phyloP scores from a whole-genome alignment of 2,888 invertebrate genomes.

The Sycophila texana region DNA sequence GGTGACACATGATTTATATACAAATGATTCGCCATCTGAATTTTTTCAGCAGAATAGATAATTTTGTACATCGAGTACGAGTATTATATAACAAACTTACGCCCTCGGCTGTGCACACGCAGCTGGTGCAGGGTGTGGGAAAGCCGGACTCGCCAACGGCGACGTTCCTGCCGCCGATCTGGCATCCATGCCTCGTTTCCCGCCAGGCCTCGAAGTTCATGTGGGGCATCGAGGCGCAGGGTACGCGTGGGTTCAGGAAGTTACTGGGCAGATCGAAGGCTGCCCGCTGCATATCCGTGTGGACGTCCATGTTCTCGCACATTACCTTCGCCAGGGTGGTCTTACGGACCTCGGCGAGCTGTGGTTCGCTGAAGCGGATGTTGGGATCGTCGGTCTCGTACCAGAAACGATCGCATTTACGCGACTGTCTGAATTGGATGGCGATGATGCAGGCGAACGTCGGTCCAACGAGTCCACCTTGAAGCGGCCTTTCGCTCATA shows the following conservation, averaged over 20 bases:
- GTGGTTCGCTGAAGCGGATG: conserved; percentile 88
- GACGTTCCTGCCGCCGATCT: conserved; percentile 87
- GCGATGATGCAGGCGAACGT: conserved; percentile 97
- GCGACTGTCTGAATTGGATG: conserved; percentile 91
- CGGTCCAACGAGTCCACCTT: conserved; percentile 94
- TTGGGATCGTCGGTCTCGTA: conserved; percentile 91
- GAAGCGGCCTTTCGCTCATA: conserved; percentile 91
- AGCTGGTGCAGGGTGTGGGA: conserved; percentile 93
- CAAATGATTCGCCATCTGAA: too few relatives aligned
- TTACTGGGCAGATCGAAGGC: conserved; percentile 94
- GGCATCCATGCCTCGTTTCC: conserved; percentile 88
- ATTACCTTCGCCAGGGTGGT: conserved; percentile 89
- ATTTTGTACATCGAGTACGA: too few relatives aligned
- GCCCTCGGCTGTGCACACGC: conserved; percentile 90
- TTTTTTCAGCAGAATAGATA: too few relatives aligned
- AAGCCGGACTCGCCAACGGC: conserved; percentile 89
- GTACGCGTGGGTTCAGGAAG: conserved; percentile 92
- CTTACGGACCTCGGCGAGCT: conserved; percentile 92
- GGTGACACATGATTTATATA: too few relatives aligned
- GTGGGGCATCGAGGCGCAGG: conserved; percentile 87
- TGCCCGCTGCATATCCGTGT: conserved; percentile 91
- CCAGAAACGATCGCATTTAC: conserved; percentile 97
- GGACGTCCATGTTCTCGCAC: conserved; percentile 92
- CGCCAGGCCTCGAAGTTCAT: conserved; percentile 91
- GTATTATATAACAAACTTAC: too few relatives aligned